Evolutionary conservation across 2,113 vertebrate species (phyloP).

Genomic region (Chionis minor): DNA sequence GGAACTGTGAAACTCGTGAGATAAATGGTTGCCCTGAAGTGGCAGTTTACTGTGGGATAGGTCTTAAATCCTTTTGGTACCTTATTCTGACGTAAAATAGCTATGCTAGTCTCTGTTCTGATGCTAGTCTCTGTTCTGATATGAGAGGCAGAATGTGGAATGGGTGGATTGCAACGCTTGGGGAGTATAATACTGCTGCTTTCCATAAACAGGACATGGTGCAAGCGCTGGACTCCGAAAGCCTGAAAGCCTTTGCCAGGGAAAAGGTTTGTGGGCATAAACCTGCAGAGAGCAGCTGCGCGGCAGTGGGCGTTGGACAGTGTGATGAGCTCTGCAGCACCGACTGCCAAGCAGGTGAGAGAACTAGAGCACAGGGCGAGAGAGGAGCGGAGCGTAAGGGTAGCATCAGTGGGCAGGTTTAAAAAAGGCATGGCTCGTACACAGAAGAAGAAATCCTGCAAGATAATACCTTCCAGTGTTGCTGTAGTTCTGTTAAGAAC

Average conservation of each 20-base stretch:
- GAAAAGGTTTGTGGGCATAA: neutral
- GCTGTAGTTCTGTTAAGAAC: neutral
- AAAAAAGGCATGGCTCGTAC: neutral
- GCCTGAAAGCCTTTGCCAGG: constrained; percentile 56
- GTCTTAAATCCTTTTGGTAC: accelerated
- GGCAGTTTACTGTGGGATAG: neutral
- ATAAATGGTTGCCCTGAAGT: neutral
- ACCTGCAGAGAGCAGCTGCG: neutral
- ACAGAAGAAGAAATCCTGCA: neutral
- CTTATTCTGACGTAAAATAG: neutral
- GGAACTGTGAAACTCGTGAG: accelerated
- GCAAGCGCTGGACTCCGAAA: constrained; percentile 70
- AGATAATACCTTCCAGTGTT: accelerated
- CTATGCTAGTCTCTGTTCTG: no score
- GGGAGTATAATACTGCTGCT: neutral
- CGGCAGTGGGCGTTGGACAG: neutral
- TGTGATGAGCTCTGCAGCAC: neutral
- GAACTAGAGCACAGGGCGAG: neutral
- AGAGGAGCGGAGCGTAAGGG: accelerated
- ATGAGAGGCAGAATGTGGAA: neutral
- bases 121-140: neutral
- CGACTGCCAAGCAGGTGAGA: constrained; percentile 57
- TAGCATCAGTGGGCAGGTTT: neutral
- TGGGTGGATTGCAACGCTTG: no score
- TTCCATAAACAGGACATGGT: constrained; percentile 75